Evolutionary conservation across 2,113 vertebrate species (phyloP).

Genomic region (Sterna hirundo): DNA sequence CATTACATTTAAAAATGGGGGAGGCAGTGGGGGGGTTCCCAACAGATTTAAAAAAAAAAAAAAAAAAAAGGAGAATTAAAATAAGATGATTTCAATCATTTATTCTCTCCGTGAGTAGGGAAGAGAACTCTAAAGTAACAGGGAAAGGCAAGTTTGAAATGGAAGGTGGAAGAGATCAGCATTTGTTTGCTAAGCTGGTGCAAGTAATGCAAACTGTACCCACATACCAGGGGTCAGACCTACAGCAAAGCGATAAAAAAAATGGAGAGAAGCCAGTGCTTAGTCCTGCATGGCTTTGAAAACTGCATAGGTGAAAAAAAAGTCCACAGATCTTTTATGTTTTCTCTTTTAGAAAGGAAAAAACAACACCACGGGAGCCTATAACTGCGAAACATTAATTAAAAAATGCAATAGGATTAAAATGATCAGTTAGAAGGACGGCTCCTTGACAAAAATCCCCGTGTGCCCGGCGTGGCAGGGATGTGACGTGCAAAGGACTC

Average conservation of each 20-base stretch:
- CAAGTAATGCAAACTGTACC: not conserved
- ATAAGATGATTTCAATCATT: accelerated
- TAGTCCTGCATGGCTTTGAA: not conserved
- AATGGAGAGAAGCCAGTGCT: not conserved
- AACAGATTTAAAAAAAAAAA: too few relatives aligned
- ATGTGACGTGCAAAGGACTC: conserved; percentile 40
- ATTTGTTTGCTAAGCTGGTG: not conserved
- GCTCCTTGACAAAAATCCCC: not conserved
- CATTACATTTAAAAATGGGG: not conserved
- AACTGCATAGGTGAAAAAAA: not conserved
- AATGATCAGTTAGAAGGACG: not conserved
- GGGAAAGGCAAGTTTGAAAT: not conserved
- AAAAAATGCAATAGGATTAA: not conserved
- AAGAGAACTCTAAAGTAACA: not conserved
- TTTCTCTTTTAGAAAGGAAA: not conserved
- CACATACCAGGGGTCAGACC: not conserved
- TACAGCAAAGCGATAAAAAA: accelerated
- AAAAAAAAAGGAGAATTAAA: not conserved
- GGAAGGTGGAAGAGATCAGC: not conserved
- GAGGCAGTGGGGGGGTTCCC: too few relatives aligned
- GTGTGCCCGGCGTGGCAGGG: not conserved
- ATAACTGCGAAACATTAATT: not conserved
- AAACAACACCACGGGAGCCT: not conserved
- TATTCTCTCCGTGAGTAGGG: not conserved
- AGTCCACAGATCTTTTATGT: not conserved